Conservation (phyloP, 2,113 vertebrate species). For the Pterophyllum scalare region DNA sequence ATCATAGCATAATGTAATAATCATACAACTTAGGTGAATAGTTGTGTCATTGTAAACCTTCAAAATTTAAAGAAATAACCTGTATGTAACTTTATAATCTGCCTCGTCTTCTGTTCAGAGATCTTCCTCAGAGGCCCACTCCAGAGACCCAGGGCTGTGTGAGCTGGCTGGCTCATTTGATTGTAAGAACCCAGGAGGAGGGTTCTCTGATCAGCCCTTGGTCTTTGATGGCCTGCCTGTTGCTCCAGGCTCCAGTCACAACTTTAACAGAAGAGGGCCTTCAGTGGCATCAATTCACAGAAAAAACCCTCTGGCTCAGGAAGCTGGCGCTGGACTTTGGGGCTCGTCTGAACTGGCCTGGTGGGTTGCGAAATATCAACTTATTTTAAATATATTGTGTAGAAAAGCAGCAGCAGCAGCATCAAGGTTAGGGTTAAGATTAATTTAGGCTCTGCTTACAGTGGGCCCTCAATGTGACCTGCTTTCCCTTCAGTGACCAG, state of each 20-base stretch:
- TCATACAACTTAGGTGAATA: not conserved
- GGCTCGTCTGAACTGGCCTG: conserved; percentile 86
- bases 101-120: conserved; percentile 70
- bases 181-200: conserved; percentile 88
- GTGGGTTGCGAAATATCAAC: conserved; percentile 22
- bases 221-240: conserved; percentile 84
- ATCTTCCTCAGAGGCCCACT: conserved; percentile 87
- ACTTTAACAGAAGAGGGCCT: conserved; percentile 75
- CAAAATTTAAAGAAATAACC: not conserved
- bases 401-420: not conserved
- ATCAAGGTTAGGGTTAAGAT: not conserved
- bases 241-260: conserved; percentile 83
- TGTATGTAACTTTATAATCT: not conserved
- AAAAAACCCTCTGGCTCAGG: conserved; percentile 89
- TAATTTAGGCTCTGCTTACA: not conserved
- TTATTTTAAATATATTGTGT: not conserved
- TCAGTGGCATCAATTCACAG: conserved; percentile 80
- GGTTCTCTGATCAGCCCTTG: conserved; percentile 88
- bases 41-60: not conserved
- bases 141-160: conserved; percentile 86
- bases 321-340: conserved; percentile 85
- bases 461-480: not conserved
- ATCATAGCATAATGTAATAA: not conserved
- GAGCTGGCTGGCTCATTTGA: conserved; percentile 85
- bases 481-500: conserved; percentile 28